phyloP scores from a whole-genome alignment of 2,113 vertebrate species.

The Xenopus borealis region DNA sequence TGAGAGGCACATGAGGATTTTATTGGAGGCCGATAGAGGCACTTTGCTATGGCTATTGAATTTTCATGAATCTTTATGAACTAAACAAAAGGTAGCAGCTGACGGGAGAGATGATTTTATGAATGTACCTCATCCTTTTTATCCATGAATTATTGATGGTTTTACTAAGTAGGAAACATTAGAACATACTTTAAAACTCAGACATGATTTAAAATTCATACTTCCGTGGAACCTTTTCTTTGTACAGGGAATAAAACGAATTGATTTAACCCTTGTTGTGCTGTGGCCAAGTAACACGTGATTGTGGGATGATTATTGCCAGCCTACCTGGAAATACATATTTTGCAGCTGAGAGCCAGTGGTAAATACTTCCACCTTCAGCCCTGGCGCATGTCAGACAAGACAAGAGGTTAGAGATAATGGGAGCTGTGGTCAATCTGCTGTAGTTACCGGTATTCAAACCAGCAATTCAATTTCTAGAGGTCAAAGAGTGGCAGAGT shows the following conservation, averaged over 20 bases:
- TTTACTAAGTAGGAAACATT: slow-evolving; percentile 48
- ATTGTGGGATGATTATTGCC: background rate
- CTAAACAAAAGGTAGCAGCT: slow-evolving; percentile 40
- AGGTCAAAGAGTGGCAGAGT: slow-evolving; percentile 11
- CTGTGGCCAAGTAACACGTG: background rate
- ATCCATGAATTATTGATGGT: slow-evolving; percentile 44
- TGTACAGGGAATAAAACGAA: slow-evolving; percentile 26
- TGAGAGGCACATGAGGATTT: background rate
- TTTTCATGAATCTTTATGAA: slow-evolving; percentile 45
- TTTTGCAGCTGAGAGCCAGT: background rate
- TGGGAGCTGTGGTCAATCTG: background rate
- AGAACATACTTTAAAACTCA: slow-evolving; percentile 47
- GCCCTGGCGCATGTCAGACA: background rate
- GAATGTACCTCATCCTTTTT: slow-evolving; percentile 45
- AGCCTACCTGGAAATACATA: background rate
- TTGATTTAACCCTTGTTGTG: slow-evolving; percentile 17
- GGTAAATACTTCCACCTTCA: background rate
- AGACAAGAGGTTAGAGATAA: slow-evolving; percentile 17
- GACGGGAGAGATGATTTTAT: slow-evolving; percentile 42
- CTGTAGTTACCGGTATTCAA: slow-evolving; percentile 22
- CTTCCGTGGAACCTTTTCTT: slow-evolving; percentile 39
- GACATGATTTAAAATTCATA: slow-evolving; percentile 45
- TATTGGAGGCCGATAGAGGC: slow-evolving; percentile 31
- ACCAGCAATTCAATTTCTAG: slow-evolving; percentile 22
- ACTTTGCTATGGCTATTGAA: slow-evolving; percentile 43